Conservation (phyloP, 2,888 invertebrate genomes). For the Trypoxylon attenuatum region DNA sequence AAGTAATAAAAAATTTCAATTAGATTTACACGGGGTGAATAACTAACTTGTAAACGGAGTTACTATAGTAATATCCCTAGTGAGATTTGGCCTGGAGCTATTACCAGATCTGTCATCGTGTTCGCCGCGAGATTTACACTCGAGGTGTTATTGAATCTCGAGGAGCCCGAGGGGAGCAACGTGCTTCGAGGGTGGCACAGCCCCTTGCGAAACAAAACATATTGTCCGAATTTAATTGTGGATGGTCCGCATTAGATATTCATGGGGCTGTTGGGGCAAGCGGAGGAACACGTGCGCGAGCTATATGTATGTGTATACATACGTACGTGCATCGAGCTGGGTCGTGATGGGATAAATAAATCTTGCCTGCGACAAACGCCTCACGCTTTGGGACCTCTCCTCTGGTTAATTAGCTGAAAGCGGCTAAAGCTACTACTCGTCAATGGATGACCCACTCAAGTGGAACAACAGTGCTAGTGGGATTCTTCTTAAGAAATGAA, state of each 20-base stretch:
- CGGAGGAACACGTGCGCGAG: too few species aligned
- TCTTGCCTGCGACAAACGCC: conserved; percentile 48
- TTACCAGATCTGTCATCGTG: conserved; percentile 42
- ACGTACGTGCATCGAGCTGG: conserved; percentile 45
- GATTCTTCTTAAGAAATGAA: too few species aligned
- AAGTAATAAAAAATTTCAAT: too few species aligned
- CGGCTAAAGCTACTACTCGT: too few species aligned
- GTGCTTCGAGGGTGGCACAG: conserved; percentile 53
- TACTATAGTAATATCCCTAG: too few species aligned
- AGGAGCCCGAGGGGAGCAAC: conserved; percentile 44
- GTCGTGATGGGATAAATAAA: conserved; percentile 44
- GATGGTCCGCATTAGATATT: conserved; percentile 72
- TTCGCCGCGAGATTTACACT: conserved; percentile 64
- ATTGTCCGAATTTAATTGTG: conserved; percentile 74
- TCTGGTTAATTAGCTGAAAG: too few species aligned
- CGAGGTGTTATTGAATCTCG: conserved; percentile 58
- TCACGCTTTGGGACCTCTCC: too few species aligned
- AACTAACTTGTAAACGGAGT: too few species aligned
- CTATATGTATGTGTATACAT: too few species aligned
- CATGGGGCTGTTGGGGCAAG: conserved; percentile 59
- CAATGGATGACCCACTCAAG: too few species aligned
- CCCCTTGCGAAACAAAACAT: conserved; percentile 71
- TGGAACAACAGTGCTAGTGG: too few species aligned
- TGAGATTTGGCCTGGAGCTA: conserved; percentile 30
- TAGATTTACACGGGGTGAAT: too few species aligned